phyloP scores from a whole-genome alignment of 2,113 vertebrate genomes.

The Isurus oxyrinchus region DNA sequence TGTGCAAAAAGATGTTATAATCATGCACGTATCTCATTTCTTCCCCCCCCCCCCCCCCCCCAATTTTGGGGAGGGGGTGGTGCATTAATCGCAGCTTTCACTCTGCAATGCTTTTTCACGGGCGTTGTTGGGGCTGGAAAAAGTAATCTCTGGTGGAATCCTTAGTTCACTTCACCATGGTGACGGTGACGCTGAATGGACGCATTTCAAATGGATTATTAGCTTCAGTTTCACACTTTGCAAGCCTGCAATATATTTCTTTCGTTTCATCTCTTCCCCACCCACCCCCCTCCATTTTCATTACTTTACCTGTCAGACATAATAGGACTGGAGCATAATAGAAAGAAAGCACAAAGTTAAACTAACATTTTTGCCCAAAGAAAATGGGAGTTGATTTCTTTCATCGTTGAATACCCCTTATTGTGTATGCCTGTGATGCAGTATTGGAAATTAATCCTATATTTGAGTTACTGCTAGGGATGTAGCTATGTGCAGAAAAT shows the following conservation, averaged over 20 bases:
- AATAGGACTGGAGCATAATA: not conserved
- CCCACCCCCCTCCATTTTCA: not conserved
- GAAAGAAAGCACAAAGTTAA: not conserved
- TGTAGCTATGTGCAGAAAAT: not conserved
- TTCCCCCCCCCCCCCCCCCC: no score
- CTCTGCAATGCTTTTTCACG: not conserved
- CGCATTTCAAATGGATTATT: not conserved
- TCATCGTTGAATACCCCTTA: not conserved
- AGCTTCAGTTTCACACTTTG: not conserved
- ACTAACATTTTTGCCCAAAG: no score
- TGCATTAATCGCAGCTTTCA: not conserved
- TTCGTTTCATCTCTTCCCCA: not conserved
- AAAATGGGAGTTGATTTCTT: no score
- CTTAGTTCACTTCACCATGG: slow-evolving; percentile 10
- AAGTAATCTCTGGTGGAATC: slow-evolving; percentile 29
- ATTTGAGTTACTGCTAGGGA: not conserved
- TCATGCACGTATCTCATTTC: not conserved
- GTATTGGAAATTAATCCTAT: not conserved
- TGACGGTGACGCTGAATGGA: slow-evolving; percentile 20
- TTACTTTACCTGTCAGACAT: not conserved
- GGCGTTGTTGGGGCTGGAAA: not conserved
- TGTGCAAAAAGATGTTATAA: not conserved
- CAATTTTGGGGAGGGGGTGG: not conserved
- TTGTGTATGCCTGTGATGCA: not conserved
- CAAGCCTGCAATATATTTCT: not conserved